Evolutionary conservation across 1,140 invertebrate genomes (phyloP), one percentile per base, ranked within the genome.

Genomic region (Coenobita brevimanus): DNA sequence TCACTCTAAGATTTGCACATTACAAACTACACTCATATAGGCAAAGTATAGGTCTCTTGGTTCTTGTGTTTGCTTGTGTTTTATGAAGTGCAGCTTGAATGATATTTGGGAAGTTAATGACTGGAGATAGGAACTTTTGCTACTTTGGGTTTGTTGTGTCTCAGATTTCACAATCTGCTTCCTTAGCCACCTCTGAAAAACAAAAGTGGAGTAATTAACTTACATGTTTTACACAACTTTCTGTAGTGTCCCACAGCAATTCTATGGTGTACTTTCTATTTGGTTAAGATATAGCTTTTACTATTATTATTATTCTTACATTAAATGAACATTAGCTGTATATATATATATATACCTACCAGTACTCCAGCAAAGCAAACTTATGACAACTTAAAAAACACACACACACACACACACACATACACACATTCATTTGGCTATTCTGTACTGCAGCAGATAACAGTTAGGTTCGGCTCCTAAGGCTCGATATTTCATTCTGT

Each of bases 121-220:
- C 85, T 87, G 85, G 85, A 87, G 85, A 87, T 87, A 87, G 85
- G 85, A 87, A 87, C 85, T 87, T 87, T 87, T 80, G 85, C 85
- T 87, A 87, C 85, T 87, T 87, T 87, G 85, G 76, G 81, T 83
- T 87, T 69, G 57, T 82, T 83, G 82, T 83, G 87, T 88, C 79
- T 89, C 88, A 88, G 54, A 90, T 90, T 85, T 90, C 89, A 84
- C 89, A 88, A 62, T 90, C 89, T n/a, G 79, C 79, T 57, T 90
- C 82, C 62, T 90, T 89, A 17, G 80, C 73, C n/a, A 50, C 75
- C 73, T 89, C 89, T 90, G 89, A 24, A 90, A 90, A 33, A 60
- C 43, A 69, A 71, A 84, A 88, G 80, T 50, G 27, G 17, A 24
- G 24, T n/a, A 17, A 15, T n/a, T 76, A 46, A 76, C 24, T 41